phyloP scores from a whole-genome alignment of 2,113 vertebrate genomes.

The Polypterus bichir region DNA sequence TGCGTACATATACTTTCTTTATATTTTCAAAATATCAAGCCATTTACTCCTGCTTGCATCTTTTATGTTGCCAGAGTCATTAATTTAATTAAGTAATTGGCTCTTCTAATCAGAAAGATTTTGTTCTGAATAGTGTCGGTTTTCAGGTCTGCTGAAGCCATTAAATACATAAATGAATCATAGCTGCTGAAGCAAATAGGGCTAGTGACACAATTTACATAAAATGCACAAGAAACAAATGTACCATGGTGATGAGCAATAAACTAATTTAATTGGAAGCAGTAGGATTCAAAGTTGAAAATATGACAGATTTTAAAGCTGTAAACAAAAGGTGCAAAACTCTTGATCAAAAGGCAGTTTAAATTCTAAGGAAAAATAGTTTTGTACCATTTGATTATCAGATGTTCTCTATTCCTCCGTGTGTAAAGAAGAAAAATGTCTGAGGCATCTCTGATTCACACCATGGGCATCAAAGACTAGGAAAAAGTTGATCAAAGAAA shows the following conservation, averaged over 20 bases:
- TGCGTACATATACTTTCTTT: too few relatives aligned
- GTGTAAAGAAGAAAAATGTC: too few relatives aligned
- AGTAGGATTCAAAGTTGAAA: slow-evolving; percentile 3
- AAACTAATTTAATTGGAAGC: slow-evolving; percentile 10
- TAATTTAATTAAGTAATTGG: slow-evolving; percentile 13
- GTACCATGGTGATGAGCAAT: slow-evolving; percentile 9
- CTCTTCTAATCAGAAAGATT: slow-evolving; percentile 10
- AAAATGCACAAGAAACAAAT: slow-evolving; percentile 15
- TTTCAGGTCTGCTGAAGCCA: slow-evolving; percentile 12
- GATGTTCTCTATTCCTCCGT: too few relatives aligned
- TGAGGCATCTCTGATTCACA: too few relatives aligned
- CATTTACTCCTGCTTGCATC: too few relatives aligned
- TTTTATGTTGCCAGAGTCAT: background rate
- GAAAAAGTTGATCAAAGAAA: too few relatives aligned
- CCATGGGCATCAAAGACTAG: too few relatives aligned
- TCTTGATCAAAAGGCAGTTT: background rate
- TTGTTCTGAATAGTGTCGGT: slow-evolving; percentile 12
- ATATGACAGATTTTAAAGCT: background rate
- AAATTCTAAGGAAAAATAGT: too few relatives aligned
- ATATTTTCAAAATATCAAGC: too few relatives aligned
- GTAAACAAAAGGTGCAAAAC: background rate
- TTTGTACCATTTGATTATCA: too few relatives aligned
- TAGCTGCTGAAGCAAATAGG: slow-evolving; percentile 15
- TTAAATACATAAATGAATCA: slow-evolving; percentile 19
- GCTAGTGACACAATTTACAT: slow-evolving; percentile 17